Conservation (phyloP, 2,888 invertebrate genomes). For the Netelia inedita region DNA sequence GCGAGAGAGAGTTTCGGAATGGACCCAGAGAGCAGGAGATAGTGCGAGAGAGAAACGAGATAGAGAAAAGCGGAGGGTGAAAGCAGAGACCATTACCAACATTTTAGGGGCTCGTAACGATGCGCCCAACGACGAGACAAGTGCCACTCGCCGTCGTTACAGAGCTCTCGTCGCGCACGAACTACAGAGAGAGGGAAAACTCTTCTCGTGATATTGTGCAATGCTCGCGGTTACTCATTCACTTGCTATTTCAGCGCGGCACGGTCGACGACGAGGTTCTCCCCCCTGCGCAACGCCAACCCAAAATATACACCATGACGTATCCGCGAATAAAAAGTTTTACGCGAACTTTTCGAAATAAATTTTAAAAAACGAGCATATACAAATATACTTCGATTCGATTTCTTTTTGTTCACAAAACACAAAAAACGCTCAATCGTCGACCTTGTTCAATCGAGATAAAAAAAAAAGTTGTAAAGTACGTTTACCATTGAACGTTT, state of each 20-base stretch:
- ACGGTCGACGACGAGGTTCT: conserved; percentile 40
- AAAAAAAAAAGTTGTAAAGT: too few species aligned
- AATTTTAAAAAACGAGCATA: not conserved
- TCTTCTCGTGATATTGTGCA: conserved; percentile 46
- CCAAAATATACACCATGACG: conserved; percentile 9
- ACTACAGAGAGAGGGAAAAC: conserved; percentile 38
- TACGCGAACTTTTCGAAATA: not conserved
- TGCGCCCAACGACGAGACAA: conserved; percentile 69
- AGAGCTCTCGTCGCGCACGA: conserved; percentile 38
- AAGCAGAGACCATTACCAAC: conserved; percentile 68
- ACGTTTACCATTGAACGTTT: too few species aligned
- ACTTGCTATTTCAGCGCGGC: conserved; percentile 36
- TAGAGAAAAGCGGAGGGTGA: conserved; percentile 58
- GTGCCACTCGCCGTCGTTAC: conserved; percentile 69
- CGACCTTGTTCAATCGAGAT: too few species aligned
- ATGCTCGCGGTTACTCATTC: conserved; percentile 39
- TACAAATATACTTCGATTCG: too few species aligned
- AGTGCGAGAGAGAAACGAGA: conserved; percentile 25
- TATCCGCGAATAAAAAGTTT: not conserved
- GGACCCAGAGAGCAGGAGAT: conserved; percentile 47
- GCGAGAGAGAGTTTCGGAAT: conserved; percentile 22
- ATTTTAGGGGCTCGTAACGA: conserved; percentile 70
- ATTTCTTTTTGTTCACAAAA: too few species aligned
- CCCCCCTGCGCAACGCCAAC: not conserved
- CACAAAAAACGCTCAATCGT: too few species aligned